These are phyloP conservation scores for Orthosia gothica DNA, from an alignment of 2,888 invertebrate genomes.

Conservation along the genomic window DNA sequence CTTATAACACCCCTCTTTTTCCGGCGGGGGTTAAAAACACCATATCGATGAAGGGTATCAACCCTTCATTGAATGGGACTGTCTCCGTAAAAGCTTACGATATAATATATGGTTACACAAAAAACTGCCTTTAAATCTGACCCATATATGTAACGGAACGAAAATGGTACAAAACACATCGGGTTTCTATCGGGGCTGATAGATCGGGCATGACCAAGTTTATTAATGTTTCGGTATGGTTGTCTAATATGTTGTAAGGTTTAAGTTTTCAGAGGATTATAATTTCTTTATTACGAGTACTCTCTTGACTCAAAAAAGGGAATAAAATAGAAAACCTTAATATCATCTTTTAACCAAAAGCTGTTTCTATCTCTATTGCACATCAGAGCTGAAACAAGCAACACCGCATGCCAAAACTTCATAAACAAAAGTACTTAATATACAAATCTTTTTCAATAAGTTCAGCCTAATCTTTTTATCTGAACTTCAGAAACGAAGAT, in stretches of 20 bases:
- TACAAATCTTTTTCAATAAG: not conserved
- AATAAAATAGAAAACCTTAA: no score
- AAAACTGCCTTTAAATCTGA: constrained; percentile 53
- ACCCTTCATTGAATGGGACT: constrained; percentile 37
- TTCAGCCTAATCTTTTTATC: not conserved
- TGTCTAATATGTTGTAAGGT: no score
- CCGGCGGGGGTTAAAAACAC: no score
- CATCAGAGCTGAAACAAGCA: no score
- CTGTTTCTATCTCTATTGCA: no score
- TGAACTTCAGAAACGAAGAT: not conserved
- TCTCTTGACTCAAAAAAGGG: no score
- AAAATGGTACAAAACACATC: constrained; percentile 63
- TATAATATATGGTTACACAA: constrained; percentile 54
- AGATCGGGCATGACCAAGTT: not conserved
- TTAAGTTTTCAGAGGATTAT: no score
- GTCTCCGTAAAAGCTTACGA: constrained; percentile 38
- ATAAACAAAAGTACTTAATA: not conserved
- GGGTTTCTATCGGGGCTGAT: constrained; percentile 59
- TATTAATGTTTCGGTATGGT: no score
- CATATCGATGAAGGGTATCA: no score
- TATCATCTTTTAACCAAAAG: no score
- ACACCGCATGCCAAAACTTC: not conserved
- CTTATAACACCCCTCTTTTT: no score
- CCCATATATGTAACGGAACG: constrained; percentile 60
- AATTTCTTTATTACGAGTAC: no score